Percentiles rank a stretch among this genome's conserved stretches.
phyloP scores from a whole-genome alignment of 2,113 vertebrate genomes.

The Spermophilus dauricus region DNA sequence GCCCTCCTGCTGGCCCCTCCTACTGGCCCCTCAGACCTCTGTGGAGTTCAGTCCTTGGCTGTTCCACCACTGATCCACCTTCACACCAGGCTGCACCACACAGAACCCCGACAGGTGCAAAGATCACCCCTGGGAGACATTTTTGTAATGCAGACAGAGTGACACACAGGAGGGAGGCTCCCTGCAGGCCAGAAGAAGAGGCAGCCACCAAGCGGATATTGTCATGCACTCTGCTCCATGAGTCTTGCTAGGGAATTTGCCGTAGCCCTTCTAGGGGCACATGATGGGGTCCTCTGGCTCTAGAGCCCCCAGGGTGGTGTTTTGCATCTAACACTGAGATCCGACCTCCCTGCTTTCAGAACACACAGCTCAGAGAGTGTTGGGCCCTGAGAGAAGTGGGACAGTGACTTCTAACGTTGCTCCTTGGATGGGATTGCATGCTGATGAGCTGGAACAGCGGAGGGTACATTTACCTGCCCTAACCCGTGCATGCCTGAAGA shows the following conservation, averaged over 20 bases:
- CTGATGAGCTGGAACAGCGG: background rate
- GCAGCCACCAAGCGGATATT: too few relatives aligned
- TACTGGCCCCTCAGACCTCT: too few relatives aligned
- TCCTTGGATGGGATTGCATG: background rate
- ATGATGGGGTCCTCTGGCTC: rapidly evolving
- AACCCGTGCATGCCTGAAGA: background rate
- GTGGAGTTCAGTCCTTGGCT: background rate
- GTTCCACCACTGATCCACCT: background rate
- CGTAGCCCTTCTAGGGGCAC: too few relatives aligned
- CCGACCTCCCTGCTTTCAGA: background rate
- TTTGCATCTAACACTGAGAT: background rate
- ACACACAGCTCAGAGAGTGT: background rate
- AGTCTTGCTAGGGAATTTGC: background rate
- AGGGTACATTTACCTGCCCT: background rate
- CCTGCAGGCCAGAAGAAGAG: too few relatives aligned
- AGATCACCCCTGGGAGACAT: background rate
- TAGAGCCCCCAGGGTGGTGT: too few relatives aligned
- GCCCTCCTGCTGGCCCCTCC: too few relatives aligned
- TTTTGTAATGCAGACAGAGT: background rate
- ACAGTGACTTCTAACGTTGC: background rate
- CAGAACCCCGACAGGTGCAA: background rate
- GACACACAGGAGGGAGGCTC: too few relatives aligned
- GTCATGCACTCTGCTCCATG: rapidly evolving
- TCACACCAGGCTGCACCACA: background rate
- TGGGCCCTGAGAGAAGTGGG: background rate